Percentiles rank a stretch among this genome's conserved stretches.
Conservation (phyloP, 2,888 invertebrate species). For the Melinaea marsaeus region DNA sequence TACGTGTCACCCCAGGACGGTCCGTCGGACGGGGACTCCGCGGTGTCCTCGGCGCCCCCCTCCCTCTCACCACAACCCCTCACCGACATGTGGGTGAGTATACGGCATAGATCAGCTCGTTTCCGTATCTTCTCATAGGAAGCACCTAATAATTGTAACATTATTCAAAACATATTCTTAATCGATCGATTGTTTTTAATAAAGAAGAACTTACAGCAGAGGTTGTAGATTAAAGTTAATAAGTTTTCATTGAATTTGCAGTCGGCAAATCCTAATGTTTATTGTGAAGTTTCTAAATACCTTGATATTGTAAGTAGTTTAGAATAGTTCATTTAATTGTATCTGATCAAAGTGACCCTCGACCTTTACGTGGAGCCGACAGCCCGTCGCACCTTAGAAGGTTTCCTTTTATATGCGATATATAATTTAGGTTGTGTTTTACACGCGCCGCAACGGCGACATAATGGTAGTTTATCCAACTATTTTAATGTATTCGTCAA, state of each 20-base stretch:
- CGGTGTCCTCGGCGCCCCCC: conserved; percentile 82
- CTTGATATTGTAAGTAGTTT: not conserved
- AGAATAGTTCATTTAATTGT: not conserved
- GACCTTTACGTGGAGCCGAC: not conserved
- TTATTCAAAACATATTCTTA: too few species aligned
- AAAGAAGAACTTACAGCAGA: too few species aligned
- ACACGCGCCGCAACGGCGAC: not conserved
- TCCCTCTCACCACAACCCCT: conserved; percentile 83
- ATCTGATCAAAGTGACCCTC: not conserved
- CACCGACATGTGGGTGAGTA: conserved; percentile 75
- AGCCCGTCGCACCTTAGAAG: not conserved
- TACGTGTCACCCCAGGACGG: conserved; percentile 50
- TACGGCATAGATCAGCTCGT: not conserved
- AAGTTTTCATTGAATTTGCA: too few species aligned
- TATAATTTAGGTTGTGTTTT: not conserved
- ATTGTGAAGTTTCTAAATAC: too few species aligned
- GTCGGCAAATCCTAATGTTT: too few species aligned
- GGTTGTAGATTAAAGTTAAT: too few species aligned
- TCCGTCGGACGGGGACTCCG: conserved; percentile 82
- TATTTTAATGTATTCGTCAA: too few species aligned
- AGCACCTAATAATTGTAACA: too few species aligned
- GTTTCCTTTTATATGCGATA: not conserved
- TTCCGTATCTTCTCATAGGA: too few species aligned
- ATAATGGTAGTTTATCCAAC: too few species aligned
- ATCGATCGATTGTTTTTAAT: too few species aligned